Evolutionary conservation across 2,888 invertebrate genomes (phyloP).

Genomic region (Tinea trinotella): DNA sequence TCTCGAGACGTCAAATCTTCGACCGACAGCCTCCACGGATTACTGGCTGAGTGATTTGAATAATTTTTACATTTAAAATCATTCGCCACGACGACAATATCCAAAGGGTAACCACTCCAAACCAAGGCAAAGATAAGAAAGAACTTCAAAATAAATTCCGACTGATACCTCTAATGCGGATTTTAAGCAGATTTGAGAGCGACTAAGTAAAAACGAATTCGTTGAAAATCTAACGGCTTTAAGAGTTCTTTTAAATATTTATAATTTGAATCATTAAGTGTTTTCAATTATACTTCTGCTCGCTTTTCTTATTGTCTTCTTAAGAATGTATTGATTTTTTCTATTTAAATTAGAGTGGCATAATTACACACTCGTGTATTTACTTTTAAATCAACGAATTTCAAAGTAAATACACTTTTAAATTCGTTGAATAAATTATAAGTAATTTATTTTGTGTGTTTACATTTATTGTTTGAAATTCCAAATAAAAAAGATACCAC

Average conservation of each 20-base stretch:
- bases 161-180: slow-evolving; percentile 72
- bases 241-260: slow-evolving; percentile 63
- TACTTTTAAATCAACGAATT: no score
- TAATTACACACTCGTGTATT: no score
- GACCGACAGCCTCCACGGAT: slow-evolving; percentile 49
- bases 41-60: slow-evolving; percentile 47
- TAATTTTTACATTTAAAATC: slow-evolving; percentile 74
- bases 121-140: slow-evolving; percentile 21
- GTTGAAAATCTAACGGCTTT: slow-evolving; percentile 60
- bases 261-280: slow-evolving; percentile 41
- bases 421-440: no score
- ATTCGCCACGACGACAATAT: slow-evolving; percentile 64
- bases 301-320: no score
- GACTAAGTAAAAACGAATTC: slow-evolving; percentile 72
- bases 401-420: no score
- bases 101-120: slow-evolving; percentile 68
- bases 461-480: no score
- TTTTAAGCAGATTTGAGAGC: slow-evolving; percentile 72
- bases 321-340: no score
- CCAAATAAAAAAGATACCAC: no score
- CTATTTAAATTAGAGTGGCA: no score
- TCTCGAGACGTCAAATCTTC: slow-evolving; percentile 49
- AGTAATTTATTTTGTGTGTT: no score
- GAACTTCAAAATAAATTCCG: slow-evolving; percentile 58
- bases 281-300: neutral